Evolutionary conservation across 1,140 invertebrate species (phyloP).

Genomic region (Anadara kagoshimensis): DNA sequence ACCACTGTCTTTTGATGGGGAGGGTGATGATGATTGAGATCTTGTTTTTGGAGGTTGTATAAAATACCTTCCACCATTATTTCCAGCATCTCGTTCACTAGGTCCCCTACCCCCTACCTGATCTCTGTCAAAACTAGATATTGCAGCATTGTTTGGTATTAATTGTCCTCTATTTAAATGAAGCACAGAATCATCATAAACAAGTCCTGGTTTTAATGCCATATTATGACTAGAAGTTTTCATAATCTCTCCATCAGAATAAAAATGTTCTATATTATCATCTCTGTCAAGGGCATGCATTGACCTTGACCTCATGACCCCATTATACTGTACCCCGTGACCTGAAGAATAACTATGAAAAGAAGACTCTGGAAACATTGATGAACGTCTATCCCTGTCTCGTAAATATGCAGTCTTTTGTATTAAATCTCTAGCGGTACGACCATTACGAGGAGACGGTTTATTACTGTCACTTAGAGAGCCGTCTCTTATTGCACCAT

Average conservation of each 20-base stretch:
- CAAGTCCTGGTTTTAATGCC: constrained; percentile 8
- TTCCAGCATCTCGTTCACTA: too few species aligned
- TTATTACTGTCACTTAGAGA: constrained; percentile 8
- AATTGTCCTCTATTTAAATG: constrained; percentile 19
- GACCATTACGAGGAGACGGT: constrained; percentile 32
- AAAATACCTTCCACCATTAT: neutral
- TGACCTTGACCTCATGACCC: constrained; percentile 27
- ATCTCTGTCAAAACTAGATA: constrained; percentile 9
- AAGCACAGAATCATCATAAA: constrained; percentile 20
- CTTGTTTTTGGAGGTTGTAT: constrained; percentile 26
- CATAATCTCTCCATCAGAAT: constrained; percentile 18
- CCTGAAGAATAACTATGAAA: too few species aligned
- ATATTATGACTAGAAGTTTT: constrained; percentile 36
- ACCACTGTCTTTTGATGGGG: constrained; percentile 69
- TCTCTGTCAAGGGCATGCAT: constrained; percentile 21
- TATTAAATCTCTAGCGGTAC: constrained; percentile 49
- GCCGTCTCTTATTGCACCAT: constrained; percentile 10
- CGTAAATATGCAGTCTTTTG: constrained; percentile 50
- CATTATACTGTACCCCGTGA: neutral
- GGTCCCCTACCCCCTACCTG: neutral
- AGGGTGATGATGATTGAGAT: constrained; percentile 63
- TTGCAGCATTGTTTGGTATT: constrained; percentile 4
- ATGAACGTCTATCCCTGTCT: constrained; percentile 37
- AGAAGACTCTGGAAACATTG: constrained; percentile 1
- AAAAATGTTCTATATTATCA: constrained; percentile 3